Conservation (phyloP, 2,888 invertebrate species). For the Limnephilus rhombicus region DNA sequence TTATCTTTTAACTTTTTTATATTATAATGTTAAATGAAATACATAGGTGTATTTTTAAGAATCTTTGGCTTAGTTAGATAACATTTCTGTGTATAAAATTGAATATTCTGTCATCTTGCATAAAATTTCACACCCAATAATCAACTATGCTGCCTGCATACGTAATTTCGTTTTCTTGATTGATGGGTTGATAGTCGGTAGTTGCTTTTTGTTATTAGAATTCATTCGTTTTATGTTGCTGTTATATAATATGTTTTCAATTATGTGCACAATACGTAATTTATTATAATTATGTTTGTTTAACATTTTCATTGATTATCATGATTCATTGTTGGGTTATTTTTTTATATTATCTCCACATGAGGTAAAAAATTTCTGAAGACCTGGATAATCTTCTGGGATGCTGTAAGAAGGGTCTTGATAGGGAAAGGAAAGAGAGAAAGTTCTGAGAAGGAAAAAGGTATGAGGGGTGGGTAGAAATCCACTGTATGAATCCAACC, state of each 20-base stretch:
- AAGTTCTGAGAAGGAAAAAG: no score
- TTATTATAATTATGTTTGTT: not conserved
- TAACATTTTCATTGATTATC: not conserved
- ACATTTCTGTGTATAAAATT: not conserved
- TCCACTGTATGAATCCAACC: no score
- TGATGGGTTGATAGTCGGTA: not conserved
- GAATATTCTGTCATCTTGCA: not conserved
- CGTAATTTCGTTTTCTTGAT: not conserved
- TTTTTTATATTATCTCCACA: no score
- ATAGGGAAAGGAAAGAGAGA: no score
- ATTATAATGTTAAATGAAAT: no score
- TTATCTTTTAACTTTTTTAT: no score
- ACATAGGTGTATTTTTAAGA: no score
- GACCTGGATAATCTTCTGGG: no score
- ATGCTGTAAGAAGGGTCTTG: no score
- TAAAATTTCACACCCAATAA: not conserved
- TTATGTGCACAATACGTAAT: not conserved
- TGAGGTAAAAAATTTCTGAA: no score
- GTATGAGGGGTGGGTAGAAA: no score
- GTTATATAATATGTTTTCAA: not conserved
- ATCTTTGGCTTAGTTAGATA: not conserved
- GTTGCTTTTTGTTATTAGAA: not conserved
- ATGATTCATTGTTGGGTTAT: no score
- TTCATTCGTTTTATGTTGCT: not conserved
- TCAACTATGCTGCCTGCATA: not conserved